Evolutionary conservation across 2,797 vertebrate genomes (phyloP).

Genomic region (Fistularia tabacaria): DNA sequence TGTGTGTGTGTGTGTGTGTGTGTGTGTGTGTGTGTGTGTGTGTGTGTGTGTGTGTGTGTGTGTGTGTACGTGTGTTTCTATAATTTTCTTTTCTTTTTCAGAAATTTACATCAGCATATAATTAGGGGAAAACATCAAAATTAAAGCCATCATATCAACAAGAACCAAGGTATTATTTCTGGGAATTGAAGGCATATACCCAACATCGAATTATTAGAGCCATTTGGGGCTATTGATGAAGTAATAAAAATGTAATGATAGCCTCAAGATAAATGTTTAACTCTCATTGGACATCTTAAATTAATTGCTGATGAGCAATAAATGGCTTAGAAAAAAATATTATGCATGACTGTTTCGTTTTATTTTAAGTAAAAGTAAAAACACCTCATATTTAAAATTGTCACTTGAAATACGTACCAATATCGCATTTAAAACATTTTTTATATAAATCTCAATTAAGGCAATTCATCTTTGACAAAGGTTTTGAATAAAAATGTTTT

Average conservation of each 20-base stretch:
- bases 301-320: neutral
- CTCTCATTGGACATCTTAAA: neutral
- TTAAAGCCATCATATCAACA: slow-evolving; percentile 12
- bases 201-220: too few relatives aligned
- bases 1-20: slow-evolving; percentile 2
- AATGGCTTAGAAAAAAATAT: neutral
- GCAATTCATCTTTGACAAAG: too few relatives aligned
- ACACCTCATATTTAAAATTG: neutral
- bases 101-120: slow-evolving; percentile 12
- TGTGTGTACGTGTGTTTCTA: slow-evolving; percentile 4
- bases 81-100: slow-evolving; percentile 4
- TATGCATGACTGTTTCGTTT: slow-evolving; percentile 4
- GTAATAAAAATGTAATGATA: slow-evolving; percentile 6
- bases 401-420: neutral
- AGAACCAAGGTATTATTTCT: neutral
- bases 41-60: neutral
- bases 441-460: too few relatives aligned
- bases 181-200: too few relatives aligned
- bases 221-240: too few relatives aligned
- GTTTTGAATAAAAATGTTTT: too few relatives aligned
- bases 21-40: too few relatives aligned
- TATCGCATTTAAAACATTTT: too few relatives aligned
- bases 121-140: slow-evolving; percentile 5
- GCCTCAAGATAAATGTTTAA: slow-evolving; percentile 5
- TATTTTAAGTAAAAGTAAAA: slow-evolving; percentile 9